phyloP scores from a whole-genome alignment of 2,797 vertebrate species.

The Philypnodon macrostomus region DNA sequence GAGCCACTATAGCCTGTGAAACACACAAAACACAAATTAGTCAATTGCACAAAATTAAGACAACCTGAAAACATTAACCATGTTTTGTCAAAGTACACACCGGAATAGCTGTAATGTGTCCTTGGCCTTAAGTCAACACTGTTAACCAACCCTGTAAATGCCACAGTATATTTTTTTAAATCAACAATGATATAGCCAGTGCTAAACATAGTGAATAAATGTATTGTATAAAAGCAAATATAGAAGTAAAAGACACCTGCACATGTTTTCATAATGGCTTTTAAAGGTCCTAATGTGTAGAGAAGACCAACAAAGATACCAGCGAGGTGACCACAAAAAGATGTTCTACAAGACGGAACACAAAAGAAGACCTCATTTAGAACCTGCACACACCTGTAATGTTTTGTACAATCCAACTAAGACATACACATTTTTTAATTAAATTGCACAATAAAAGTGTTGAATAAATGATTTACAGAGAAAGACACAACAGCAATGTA shows the following conservation, averaged over 20 bases:
- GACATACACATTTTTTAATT: too few relatives aligned
- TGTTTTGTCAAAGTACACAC: constrained; percentile 22
- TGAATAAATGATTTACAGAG: too few relatives aligned
- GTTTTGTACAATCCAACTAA: too few relatives aligned
- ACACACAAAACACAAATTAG: constrained; percentile 8
- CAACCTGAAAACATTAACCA: background rate
- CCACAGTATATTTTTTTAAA: too few relatives aligned
- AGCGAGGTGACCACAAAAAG: constrained; percentile 89
- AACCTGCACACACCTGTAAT: too few relatives aligned
- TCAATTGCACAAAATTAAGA: background rate
- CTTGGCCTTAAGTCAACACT: constrained; percentile 8
- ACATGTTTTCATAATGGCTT: constrained; percentile 79
- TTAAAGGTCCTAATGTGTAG: constrained; percentile 86
- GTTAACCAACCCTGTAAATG: constrained; percentile 48
- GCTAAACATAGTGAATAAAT: too few relatives aligned
- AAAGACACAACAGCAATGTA: too few relatives aligned
- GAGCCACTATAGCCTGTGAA: constrained; percentile 54
- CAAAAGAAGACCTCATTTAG: background rate
- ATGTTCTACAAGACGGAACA: constrained; percentile 74
- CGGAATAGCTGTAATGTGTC: constrained; percentile 45
- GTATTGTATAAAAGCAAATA: too few relatives aligned
- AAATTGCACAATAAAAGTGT: too few relatives aligned
- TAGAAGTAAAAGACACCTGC: constrained; percentile 78
- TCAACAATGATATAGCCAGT: too few relatives aligned
- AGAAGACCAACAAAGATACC: constrained; percentile 93